Conservation (phyloP, 2,888 invertebrate genomes). For the Reticulitermes lucifugus region DNA sequence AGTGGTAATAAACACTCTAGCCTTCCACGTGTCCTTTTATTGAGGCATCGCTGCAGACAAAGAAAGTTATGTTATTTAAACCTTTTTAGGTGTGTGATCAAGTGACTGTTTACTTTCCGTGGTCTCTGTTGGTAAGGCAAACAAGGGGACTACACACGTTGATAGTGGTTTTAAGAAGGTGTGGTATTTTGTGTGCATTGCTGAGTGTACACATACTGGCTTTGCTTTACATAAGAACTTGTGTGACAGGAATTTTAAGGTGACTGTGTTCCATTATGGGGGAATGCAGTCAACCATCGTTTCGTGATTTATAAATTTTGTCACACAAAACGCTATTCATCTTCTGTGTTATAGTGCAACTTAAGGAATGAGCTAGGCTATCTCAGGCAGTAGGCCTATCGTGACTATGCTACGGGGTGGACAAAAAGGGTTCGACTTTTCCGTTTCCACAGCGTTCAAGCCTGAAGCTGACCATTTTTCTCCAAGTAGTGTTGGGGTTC, state of each 20-base stretch:
- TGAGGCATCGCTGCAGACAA: neutral
- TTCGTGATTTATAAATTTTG: neutral
- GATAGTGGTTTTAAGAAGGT: neutral
- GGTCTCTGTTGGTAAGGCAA: neutral
- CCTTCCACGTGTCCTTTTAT: neutral
- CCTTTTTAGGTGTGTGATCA: neutral
- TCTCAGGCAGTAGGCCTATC: too few relatives aligned
- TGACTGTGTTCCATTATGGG: neutral
- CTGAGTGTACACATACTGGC: neutral
- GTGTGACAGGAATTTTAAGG: neutral
- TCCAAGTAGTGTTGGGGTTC: too few relatives aligned
- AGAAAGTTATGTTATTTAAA: neutral
- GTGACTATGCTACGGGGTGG: too few relatives aligned
- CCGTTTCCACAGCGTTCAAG: too few relatives aligned
- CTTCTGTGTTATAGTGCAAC: too few relatives aligned
- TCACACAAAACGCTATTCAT: neutral
- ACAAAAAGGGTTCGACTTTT: too few relatives aligned
- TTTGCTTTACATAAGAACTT: neutral
- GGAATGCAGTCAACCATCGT: neutral
- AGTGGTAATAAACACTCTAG: neutral
- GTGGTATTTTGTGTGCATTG: neutral
- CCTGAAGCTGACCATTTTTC: too few relatives aligned
- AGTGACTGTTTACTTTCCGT: neutral
- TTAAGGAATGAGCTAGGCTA: too few relatives aligned
- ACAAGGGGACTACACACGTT: neutral